Conservation (phyloP, 2,113 vertebrate genomes). For the Gadus chalcogrammus region DNA sequence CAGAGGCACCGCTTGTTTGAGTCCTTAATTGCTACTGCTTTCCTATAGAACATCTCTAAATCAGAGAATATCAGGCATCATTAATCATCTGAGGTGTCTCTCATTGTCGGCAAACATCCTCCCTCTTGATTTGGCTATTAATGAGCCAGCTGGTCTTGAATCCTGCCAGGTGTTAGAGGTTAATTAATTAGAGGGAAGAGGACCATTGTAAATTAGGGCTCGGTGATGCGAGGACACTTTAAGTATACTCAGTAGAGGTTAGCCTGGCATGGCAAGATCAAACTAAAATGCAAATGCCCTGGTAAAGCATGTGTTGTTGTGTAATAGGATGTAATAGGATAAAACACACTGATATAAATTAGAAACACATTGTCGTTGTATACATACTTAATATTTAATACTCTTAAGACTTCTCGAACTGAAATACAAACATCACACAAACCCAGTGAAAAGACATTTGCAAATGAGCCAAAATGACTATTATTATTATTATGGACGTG, state of each 20-base stretch:
- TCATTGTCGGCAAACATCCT: slow-evolving; percentile 22
- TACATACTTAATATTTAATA: too few relatives aligned
- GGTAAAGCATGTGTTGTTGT: background rate
- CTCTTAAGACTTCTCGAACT: too few relatives aligned
- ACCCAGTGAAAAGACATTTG: too few relatives aligned
- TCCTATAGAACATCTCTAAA: slow-evolving; percentile 30
- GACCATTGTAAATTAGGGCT: slow-evolving; percentile 16
- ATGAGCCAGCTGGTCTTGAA: slow-evolving; percentile 35
- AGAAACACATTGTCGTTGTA: too few relatives aligned
- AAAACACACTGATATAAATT: background rate
- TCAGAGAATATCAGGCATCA: slow-evolving; percentile 45
- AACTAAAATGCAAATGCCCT: background rate
- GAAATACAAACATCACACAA: too few relatives aligned
- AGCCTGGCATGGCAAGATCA: background rate
- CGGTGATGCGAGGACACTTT: background rate
- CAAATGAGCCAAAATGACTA: too few relatives aligned
- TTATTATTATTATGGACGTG: too few relatives aligned
- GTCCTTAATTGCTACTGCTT: slow-evolving; percentile 36
- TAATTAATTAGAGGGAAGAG: slow-evolving; percentile 16
- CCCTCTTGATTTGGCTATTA: slow-evolving; percentile 45
- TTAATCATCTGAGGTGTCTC: slow-evolving; percentile 56
- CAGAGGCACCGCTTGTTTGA: slow-evolving; percentile 22
- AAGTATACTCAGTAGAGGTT: background rate
- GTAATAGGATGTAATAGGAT: background rate
- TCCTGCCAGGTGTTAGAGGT: slow-evolving; percentile 47